phyloP scores from a whole-genome alignment of 1,140 invertebrate species.

The Cryptotermes secundus region DNA sequence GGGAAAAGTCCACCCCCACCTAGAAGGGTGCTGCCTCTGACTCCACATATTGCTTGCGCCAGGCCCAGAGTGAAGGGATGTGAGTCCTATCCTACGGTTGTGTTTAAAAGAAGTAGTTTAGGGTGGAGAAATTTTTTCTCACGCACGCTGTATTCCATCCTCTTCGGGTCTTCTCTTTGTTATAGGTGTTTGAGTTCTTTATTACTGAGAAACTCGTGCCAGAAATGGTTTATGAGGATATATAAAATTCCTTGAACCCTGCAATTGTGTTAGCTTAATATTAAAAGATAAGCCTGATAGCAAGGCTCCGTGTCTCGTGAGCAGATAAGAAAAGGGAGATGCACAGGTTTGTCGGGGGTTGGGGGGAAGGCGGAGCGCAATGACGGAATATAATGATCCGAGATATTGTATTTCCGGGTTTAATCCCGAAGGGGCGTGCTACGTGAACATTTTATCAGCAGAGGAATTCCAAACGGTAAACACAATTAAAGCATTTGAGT shows the following conservation, averaged over 20 bases:
- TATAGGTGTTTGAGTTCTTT: neutral
- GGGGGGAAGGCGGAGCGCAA: neutral
- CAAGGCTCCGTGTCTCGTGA: neutral
- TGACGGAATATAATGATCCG: neutral
- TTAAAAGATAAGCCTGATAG: neutral
- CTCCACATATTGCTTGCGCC: neutral
- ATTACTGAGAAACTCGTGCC: too few relatives aligned
- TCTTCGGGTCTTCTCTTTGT: neutral
- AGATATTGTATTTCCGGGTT: neutral
- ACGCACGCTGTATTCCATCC: neutral
- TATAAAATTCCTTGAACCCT: neutral
- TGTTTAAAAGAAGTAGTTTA: neutral
- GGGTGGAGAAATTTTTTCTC: neutral
- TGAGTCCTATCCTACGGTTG: neutral
- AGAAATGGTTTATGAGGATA: neutral
- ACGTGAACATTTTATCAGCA: neutral
- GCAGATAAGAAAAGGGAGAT: neutral
- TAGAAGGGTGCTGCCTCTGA: neutral
- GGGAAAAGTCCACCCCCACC: neutral
- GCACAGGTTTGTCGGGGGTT: neutral
- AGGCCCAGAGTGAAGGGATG: neutral
- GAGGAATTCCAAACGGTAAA: neutral
- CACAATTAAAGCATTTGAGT: too few relatives aligned
- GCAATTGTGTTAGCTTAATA: neutral
- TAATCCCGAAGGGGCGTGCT: neutral